Evolutionary conservation across 2,113 vertebrate species (phyloP), one percentile per base, ranked within the genome.

Genomic region (Columba janthina): DNA sequence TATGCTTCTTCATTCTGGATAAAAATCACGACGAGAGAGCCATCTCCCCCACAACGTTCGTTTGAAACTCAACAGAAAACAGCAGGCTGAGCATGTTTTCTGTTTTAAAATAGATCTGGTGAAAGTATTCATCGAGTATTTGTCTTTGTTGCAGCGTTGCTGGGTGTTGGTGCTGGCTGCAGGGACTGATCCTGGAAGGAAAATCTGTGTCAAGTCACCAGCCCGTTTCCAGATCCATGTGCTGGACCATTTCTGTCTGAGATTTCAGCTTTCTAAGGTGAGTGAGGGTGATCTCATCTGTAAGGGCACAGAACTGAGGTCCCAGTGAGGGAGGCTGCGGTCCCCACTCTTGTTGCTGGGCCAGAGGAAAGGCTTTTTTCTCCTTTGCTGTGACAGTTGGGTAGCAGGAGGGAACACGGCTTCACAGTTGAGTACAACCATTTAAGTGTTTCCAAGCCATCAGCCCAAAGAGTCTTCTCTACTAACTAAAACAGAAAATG

Each of bases 31-130:
- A 54, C 34, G 65, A 71, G 42, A 87, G 85, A 81, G 46, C 25
- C 15, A 38, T 72, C 65, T 91, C 57, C 34, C 90, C 58, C 15
- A 17, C 9, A 79, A 32, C 11, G 5, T 57, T 92, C 25, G n/a
- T 85, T 34, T 69, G 87, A 92, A 96, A 92, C 75, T 71, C 83
- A 69, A 75, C 76, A 82, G 66, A 83, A 92, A 90, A 29, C 88
- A 90, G 70, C 74, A 80, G 83, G 62, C 51, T 78, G 73, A 90
- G 15, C 19, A 19, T 72, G 62, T 92, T 92, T 44, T 78, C 88
- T 69, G 25, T 34, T 89, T 94, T 96, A 75, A 86, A 95, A 95
- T 81, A 89, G 90, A 90, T 78, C 88, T 95, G 65, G 88, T 84
- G 72, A 88, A 94, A 92, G 53, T 95, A 81, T 86, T 96, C 93